Conservation (phyloP, 2,888 invertebrate species). For the Leucophenga montana region DNA sequence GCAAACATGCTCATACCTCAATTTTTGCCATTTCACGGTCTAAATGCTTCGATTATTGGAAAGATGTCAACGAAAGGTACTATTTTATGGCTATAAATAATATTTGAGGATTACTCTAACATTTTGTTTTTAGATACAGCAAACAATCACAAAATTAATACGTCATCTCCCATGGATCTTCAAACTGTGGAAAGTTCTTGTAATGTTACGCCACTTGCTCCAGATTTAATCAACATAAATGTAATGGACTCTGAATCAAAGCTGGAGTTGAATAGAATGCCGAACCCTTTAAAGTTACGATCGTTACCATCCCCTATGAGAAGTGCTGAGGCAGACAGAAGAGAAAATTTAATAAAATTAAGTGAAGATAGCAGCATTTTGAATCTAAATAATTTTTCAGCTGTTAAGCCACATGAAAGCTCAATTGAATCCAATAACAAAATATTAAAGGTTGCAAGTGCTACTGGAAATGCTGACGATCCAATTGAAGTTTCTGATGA, state of each 20-base stretch:
- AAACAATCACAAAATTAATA: background rate
- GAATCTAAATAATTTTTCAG: too few relatives aligned
- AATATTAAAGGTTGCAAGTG: too few relatives aligned
- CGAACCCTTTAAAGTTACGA: too few relatives aligned
- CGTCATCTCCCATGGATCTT: conserved; percentile 13
- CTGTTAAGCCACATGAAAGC: too few relatives aligned
- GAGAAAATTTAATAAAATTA: background rate
- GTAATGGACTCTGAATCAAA: conserved; percentile 18
- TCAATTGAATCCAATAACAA: too few relatives aligned
- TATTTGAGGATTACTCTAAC: background rate
- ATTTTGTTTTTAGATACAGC: background rate
- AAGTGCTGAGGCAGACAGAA: background rate
- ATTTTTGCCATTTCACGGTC: conserved; percentile 44
- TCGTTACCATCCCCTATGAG: conserved; percentile 26
- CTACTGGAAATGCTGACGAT: conserved; percentile 57
- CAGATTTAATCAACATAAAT: conserved; percentile 58
- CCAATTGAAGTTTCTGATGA: conserved; percentile 69
- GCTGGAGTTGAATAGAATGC: too few relatives aligned
- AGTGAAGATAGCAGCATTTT: background rate
- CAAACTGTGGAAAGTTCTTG: conserved; percentile 64
- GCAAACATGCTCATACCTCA: conserved; percentile 41
- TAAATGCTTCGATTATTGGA: conserved; percentile 36
- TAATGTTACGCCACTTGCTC: conserved; percentile 71
- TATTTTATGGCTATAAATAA: conserved; percentile 17
- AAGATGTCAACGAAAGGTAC: conserved; percentile 26